Base-by-base conservation (phyloP, 2,113 vertebrate genomes). In the Mohoua ochrocephala region DNA sequence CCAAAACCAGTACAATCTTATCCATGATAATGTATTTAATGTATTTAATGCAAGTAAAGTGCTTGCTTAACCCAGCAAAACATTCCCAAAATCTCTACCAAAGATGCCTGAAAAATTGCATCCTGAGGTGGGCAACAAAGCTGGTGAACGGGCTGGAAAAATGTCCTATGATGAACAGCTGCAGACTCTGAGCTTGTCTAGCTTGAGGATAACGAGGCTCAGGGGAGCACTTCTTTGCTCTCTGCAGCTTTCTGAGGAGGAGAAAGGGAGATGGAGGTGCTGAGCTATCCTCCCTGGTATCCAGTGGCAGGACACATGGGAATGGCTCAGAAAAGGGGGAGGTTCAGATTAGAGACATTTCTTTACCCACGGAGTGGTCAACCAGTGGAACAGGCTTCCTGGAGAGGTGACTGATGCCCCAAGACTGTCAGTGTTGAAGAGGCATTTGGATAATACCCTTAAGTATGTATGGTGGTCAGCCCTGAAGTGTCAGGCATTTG, bases 211-310 rank as follows among this genome's bases (percentile, higher is more conserved):
- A 65, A 49, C 18, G 22, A 44, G 33, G 12, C 13, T 67, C 28
- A 67, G 27, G 33, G 15, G 6, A 33, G 3, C 6, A 28, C 12
- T 67, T 30, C 52, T 49, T 59, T 52, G 27, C 6, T 67, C 23
- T 52, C 31, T 52, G 6, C 9, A 37, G 11, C 7, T 59, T 59
- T 13, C 19, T 28, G 37, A 23, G 0, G 1, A 59, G 4, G 5
- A 2, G 8, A 81, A 59, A 9, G 39, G 8, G 10, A 61, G 15
- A 26, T 0, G 0, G 24, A 64, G 3, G 4, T 44, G 13, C 13
- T 24, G 15, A 52, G 6, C 11, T 54, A 26, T 74, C 9, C 5
- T 42, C 3, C 18, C 4, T 33, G 12, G 18, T 23, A 37, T 23
- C 12, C 19, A 28, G 12, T 28, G 18, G 5, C 6, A 73, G 27